Percentiles rank a stretch among this genome's conserved stretches.
Conservation (phyloP, 2,113 vertebrate genomes). For the Crotophaga sulcirostris region DNA sequence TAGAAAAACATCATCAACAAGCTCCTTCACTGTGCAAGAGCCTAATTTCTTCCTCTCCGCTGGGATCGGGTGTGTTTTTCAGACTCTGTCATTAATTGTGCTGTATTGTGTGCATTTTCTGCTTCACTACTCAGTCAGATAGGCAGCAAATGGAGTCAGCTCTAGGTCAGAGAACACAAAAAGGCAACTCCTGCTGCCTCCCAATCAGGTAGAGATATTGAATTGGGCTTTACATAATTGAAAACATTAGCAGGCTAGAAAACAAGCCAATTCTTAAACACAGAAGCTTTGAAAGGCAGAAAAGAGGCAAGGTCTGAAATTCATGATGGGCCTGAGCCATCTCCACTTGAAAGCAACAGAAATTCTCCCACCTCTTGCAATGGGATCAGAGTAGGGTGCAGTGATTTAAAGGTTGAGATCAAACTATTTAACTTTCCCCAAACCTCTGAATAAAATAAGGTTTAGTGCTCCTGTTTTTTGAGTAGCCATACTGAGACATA, state of each 20-base stretch:
- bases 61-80: slow-evolving; percentile 77
- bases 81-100: slow-evolving; percentile 80
- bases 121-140: slow-evolving; percentile 79
- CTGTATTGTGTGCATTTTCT: slow-evolving; percentile 87
- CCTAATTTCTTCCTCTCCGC: slow-evolving; percentile 60
- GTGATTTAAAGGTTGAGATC: not conserved
- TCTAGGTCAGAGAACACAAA: slow-evolving; percentile 71
- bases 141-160: slow-evolving; percentile 72
- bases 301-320: not conserved
- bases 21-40: slow-evolving; percentile 35
- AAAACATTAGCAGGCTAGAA: slow-evolving; percentile 48
- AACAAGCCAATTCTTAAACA: slow-evolving; percentile 40
- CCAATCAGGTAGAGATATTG: slow-evolving; percentile 42
- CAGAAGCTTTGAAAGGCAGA: not conserved
- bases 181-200: slow-evolving; percentile 61
- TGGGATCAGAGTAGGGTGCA: not conserved
- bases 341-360: not conserved
- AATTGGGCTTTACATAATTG: slow-evolving; percentile 40
- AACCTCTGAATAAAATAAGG: not conserved
- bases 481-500: not conserved
- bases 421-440: not conserved
- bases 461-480: not conserved
- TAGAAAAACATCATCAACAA: slow-evolving; percentile 59
- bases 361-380: not conserved
- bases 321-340: not conserved